Conservation (phyloP, 2,113 vertebrate genomes). For the Pholis gunnellus region DNA sequence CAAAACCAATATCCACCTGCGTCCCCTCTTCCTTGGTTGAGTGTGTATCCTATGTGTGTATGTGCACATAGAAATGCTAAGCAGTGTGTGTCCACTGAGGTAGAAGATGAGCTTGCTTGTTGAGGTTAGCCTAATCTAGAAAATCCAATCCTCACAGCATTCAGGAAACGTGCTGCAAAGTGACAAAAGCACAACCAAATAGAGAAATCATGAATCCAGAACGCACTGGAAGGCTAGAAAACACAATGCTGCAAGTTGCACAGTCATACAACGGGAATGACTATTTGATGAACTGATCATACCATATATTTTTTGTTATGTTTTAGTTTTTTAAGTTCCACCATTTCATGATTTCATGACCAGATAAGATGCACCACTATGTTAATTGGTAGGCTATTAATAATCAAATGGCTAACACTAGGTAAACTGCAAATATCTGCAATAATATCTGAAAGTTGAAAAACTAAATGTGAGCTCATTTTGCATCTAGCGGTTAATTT, state of each 20-base stretch:
- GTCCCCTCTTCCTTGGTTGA: not conserved
- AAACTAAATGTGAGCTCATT: not conserved
- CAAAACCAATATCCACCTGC: conserved; percentile 23
- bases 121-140: conserved; percentile 1
- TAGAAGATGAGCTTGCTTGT: not conserved
- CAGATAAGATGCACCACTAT: not conserved
- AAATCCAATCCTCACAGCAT: not conserved
- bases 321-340: not conserved
- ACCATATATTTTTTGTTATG: not conserved
- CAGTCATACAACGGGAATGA: not conserved
- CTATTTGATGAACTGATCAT: not conserved
- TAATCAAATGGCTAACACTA: not conserved
- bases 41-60: not conserved
- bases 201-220: not conserved
- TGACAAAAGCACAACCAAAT: not conserved
- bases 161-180: not conserved
- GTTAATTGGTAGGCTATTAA: not conserved
- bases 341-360: not conserved
- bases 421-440: not conserved
- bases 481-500: no score
- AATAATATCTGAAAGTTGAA: not conserved
- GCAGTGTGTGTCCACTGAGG: not conserved
- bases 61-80: not conserved
- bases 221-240: not conserved
- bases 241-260: not conserved